Conservation (phyloP, 2,113 vertebrate species). For the Caretta caretta region DNA sequence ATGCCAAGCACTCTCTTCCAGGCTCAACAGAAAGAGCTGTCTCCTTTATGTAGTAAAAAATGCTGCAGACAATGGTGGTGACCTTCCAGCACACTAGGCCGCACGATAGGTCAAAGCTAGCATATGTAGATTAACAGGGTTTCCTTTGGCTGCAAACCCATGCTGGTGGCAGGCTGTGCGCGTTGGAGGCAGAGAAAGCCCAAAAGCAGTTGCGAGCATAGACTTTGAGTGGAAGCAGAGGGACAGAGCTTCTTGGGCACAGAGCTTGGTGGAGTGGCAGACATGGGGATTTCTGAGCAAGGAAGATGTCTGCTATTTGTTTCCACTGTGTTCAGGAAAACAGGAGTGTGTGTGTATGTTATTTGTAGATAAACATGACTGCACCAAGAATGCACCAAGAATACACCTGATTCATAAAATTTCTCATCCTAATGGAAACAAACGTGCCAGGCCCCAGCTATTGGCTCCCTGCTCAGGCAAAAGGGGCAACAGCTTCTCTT, state of each 20-base stretch:
- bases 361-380: neutral
- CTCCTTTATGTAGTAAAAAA: neutral
- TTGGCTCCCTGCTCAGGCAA: neutral
- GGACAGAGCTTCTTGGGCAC: neutral
- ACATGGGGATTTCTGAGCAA: neutral
- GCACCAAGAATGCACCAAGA: no score
- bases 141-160: neutral
- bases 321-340: neutral
- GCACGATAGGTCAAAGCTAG: neutral
- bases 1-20: neutral
- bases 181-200: neutral
- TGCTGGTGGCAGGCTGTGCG: neutral
- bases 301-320: neutral
- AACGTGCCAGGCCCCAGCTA: neutral
- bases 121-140: neutral
- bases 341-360: neutral
- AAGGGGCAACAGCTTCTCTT: neutral
- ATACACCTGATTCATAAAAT: neutral
- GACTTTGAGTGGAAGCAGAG: neutral
- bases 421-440: neutral
- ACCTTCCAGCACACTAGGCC: neutral
- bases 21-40: neutral
- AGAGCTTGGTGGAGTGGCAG: neutral
- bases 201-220: neutral
- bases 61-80: neutral